Conservation (phyloP, 1,140 invertebrate species). For the Habropoda laboriosa region DNA sequence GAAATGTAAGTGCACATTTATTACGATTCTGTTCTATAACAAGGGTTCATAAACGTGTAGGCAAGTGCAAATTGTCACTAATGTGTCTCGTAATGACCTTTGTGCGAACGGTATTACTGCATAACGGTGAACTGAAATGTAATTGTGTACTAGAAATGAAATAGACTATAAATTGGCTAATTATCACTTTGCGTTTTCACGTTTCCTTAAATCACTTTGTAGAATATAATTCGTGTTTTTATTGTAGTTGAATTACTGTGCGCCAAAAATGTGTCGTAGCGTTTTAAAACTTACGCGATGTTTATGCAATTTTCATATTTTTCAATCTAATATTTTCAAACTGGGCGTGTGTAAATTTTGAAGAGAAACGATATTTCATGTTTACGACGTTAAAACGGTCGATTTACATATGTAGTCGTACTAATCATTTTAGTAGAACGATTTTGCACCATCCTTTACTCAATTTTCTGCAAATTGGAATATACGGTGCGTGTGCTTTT, state of each 20-base stretch:
- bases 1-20: conserved; percentile 51
- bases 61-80: conserved; percentile 42
- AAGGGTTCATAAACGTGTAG: conserved; percentile 25
- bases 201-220: background rate
- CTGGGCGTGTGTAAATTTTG: no score
- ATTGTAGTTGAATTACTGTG: no score
- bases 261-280: background rate
- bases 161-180: background rate
- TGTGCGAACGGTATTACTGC: conserved; percentile 18
- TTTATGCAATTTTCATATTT: no score
- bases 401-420: no score
- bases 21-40: conserved; percentile 45
- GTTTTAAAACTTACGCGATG: no score
- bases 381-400: background rate
- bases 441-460: background rate
- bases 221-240: background rate
- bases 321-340: no score
- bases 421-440: background rate
- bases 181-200: no score
- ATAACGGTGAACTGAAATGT: conserved; percentile 1
- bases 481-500: background rate
- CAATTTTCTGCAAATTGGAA: background rate
- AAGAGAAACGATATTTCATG: background rate
- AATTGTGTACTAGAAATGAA: conserved; percentile 3
- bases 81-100: conserved; percentile 33